These are phyloP conservation scores for Ennomos quercinarius DNA, from an alignment of 2,888 invertebrate species.

Conservation along the genomic window DNA sequence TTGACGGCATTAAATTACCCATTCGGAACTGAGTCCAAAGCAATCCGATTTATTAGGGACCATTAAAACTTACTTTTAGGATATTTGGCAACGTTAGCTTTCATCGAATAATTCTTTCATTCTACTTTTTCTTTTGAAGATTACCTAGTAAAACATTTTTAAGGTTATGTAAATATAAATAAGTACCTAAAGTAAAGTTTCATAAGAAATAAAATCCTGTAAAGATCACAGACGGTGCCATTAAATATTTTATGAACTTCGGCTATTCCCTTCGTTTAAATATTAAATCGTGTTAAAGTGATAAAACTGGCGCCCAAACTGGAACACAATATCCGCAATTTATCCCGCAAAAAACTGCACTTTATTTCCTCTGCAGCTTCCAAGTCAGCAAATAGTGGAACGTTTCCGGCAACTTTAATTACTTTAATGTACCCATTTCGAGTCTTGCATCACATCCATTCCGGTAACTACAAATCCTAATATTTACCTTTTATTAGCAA, in stretches of 20 bases:
- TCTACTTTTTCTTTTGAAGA: too few relatives aligned
- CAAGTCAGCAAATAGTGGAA: slow-evolving; percentile 2
- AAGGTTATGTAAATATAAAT: too few relatives aligned
- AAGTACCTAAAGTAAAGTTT: too few relatives aligned
- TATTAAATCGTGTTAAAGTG: slow-evolving; percentile 12
- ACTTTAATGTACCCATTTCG: slow-evolving; percentile 10
- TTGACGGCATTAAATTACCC: slow-evolving; percentile 26
- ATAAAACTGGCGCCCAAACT: slow-evolving; percentile 44
- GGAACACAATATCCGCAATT: slow-evolving; percentile 24
- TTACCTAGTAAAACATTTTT: too few relatives aligned
- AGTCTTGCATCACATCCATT: slow-evolving; percentile 1
- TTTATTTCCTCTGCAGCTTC: background rate
- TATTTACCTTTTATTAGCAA: slow-evolving; percentile 77
- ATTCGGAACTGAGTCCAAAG: slow-evolving; percentile 23
- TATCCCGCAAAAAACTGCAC: slow-evolving; percentile 3
- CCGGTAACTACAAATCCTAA: slow-evolving; percentile 3
- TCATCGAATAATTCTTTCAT: too few relatives aligned
- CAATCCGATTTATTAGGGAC: slow-evolving; percentile 21
- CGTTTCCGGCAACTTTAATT: background rate
- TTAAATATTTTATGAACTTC: too few relatives aligned
- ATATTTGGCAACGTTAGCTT: background rate
- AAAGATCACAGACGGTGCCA: too few relatives aligned
- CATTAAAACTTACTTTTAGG: slow-evolving; percentile 16
- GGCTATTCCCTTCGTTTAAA: slow-evolving; percentile 3
- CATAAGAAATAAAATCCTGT: background rate